These are phyloP conservation scores for Deroplatys truncata DNA, from an alignment of 2,888 invertebrate genomes.

Conservation along the genomic window DNA sequence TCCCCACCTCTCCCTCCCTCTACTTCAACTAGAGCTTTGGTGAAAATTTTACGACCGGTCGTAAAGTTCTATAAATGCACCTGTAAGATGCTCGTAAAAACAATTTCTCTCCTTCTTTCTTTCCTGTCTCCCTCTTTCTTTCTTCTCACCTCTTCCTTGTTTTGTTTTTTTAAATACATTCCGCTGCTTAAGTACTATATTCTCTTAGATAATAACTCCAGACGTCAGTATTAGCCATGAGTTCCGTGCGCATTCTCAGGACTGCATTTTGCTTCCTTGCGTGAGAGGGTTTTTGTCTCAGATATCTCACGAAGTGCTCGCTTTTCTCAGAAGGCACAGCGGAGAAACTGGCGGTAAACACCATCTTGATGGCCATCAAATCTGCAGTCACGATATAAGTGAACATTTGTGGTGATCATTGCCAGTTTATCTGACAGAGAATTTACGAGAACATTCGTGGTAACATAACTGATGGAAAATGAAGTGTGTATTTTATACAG, in stretches of 20 bases:
- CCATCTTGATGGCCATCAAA: not conserved
- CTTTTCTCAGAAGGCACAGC: not conserved
- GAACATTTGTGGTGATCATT: not conserved
- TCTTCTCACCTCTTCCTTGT: not conserved
- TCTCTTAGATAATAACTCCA: not conserved
- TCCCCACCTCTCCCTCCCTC: not conserved
- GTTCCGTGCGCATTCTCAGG: not conserved
- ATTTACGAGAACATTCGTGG: not conserved
- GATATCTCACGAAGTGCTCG: not conserved
- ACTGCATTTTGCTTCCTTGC: not conserved
- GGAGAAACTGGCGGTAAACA: not conserved
- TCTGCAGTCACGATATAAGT: not conserved
- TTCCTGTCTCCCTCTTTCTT: not conserved
- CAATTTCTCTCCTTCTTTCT: constrained; percentile 7
- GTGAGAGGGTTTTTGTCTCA: not conserved
- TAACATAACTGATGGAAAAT: not conserved
- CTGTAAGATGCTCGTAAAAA: constrained; percentile 27
- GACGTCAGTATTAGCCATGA: not conserved
- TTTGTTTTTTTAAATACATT: not conserved
- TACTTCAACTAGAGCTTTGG: constrained; percentile 11
- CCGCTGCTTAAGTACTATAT: constrained; percentile 8
- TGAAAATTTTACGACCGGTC: constrained; percentile 28
- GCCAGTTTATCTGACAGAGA: not conserved
- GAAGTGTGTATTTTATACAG: not conserved
- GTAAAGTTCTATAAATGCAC: constrained; percentile 29